Conservation (phyloP, 2,113 vertebrate species). For the Nycticryphes semicollaris region DNA sequence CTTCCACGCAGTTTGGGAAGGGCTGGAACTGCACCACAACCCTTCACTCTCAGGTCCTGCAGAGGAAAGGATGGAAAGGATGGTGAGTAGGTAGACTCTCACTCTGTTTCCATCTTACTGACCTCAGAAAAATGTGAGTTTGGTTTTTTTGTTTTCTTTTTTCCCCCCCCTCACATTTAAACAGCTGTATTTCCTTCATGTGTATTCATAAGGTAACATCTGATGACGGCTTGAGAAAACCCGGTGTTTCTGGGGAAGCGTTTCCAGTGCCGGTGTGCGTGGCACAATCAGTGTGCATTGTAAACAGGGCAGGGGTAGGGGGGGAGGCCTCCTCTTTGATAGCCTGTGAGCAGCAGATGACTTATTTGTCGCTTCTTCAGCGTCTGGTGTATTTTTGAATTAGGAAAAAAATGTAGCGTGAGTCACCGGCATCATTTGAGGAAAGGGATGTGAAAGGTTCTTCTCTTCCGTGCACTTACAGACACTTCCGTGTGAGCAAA, state of each 20-base stretch:
- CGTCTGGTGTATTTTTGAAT: not conserved
- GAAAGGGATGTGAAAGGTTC: not conserved
- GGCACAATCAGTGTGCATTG: not conserved
- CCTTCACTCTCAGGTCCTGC: not conserved
- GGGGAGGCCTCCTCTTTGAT: not conserved
- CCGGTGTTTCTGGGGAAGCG: not conserved
- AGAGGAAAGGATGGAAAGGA: not conserved
- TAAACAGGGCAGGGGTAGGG: not conserved
- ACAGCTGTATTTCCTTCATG: not conserved
- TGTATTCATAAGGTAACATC: constrained; percentile 4
- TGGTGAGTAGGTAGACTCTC: not conserved
- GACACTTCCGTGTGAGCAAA: not conserved
- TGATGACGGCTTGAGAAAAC: not conserved
- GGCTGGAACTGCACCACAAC: constrained; percentile 2
- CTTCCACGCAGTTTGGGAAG: constrained; percentile 7
- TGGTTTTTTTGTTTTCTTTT: not conserved
- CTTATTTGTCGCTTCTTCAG: not conserved
- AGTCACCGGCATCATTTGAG: not conserved
- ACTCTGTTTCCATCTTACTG: not conserved
- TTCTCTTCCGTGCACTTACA: not conserved
- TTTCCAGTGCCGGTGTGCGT: not conserved
- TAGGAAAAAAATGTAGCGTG: not conserved
- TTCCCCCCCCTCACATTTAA: not conserved
- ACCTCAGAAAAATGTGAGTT: not conserved
- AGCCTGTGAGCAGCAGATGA: not conserved